These are phyloP conservation scores for Drosophila bifasciata DNA, from an alignment of 1,140 invertebrate species.

Conservation along the genomic window DNA sequence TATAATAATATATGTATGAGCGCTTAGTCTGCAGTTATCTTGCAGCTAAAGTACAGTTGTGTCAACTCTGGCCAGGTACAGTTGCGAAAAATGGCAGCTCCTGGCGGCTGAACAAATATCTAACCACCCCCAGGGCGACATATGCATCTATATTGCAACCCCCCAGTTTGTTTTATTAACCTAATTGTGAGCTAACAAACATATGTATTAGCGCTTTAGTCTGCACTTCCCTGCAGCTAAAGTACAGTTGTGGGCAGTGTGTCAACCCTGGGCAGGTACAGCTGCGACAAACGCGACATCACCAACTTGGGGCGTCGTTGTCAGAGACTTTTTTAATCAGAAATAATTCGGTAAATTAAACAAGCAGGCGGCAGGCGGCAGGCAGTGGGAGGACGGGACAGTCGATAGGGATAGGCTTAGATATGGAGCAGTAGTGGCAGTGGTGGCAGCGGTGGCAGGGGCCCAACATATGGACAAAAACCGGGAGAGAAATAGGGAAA, in stretches of 20 bases:
- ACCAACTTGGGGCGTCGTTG: slow-evolving; percentile 19
- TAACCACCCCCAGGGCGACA: neutral
- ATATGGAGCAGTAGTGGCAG: slow-evolving; percentile 23
- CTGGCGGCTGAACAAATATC: no score
- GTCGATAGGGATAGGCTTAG: slow-evolving; percentile 25
- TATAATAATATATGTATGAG: no score
- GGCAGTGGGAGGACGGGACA: slow-evolving; percentile 4
- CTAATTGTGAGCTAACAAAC: no score
- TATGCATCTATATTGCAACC: no score
- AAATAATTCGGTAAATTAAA: slow-evolving; percentile 78
- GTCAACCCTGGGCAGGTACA: slow-evolving; percentile 36
- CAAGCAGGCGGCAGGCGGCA: slow-evolving; percentile 45
- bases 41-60: neutral
- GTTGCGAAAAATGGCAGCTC: slow-evolving; percentile 30
- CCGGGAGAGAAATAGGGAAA: slow-evolving; percentile 22
- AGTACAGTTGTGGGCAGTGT: neutral
- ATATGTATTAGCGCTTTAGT: no score
- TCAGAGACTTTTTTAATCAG: slow-evolving; percentile 55
- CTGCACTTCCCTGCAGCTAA: no score
- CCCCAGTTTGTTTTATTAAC: no score
- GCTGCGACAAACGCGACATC: slow-evolving; percentile 28
- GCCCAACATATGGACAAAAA: slow-evolving; percentile 60
- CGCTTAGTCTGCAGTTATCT: no score
- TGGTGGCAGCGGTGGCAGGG: no score
- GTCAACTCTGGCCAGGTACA: slow-evolving; percentile 37